Conservation (phyloP, 2,113 vertebrate species). For the Apeltes quadracus region DNA sequence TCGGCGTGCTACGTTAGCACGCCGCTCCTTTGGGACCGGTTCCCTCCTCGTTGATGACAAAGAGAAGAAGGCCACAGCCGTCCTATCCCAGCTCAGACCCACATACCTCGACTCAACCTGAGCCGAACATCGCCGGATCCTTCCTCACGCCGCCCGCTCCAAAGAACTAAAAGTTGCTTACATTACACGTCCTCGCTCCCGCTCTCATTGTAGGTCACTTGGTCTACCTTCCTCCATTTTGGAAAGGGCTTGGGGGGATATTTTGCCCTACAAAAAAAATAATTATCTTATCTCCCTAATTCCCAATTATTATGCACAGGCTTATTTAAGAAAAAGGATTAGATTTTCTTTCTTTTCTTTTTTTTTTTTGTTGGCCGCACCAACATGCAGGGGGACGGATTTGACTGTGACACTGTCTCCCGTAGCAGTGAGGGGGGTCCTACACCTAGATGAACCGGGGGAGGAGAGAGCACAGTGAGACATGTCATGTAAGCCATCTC, state of each 20-base stretch:
- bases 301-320: constrained; percentile 84
- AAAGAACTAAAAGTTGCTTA: constrained; percentile 53
- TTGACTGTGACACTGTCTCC: constrained; percentile 64
- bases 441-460: constrained; percentile 72
- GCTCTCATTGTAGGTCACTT: constrained; percentile 81
- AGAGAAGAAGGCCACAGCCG: constrained; percentile 71
- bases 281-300: constrained; percentile 83
- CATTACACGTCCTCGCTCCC: constrained; percentile 56
- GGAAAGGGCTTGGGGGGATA: constrained; percentile 81
- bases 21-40: constrained; percentile 73
- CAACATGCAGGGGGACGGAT: constrained; percentile 56
- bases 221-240: constrained; percentile 77
- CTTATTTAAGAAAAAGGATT: constrained; percentile 81
- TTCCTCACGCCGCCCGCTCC: constrained; percentile 27
- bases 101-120: constrained; percentile 27
- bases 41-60: constrained; percentile 69
- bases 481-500: constrained; percentile 76
- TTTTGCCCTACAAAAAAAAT: constrained; percentile 86
- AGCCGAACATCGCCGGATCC: constrained; percentile 35
- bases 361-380: constrained; percentile 51
- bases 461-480: constrained; percentile 69
- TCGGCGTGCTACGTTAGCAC: constrained; percentile 57
- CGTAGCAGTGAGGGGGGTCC: constrained; percentile 61
- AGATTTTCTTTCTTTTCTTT: constrained; percentile 54
- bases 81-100: constrained; percentile 30